Percentiles rank a stretch among this genome's conserved stretches.
Conservation (phyloP, 1,140 invertebrate genomes). For the Scylla paramamosain region DNA sequence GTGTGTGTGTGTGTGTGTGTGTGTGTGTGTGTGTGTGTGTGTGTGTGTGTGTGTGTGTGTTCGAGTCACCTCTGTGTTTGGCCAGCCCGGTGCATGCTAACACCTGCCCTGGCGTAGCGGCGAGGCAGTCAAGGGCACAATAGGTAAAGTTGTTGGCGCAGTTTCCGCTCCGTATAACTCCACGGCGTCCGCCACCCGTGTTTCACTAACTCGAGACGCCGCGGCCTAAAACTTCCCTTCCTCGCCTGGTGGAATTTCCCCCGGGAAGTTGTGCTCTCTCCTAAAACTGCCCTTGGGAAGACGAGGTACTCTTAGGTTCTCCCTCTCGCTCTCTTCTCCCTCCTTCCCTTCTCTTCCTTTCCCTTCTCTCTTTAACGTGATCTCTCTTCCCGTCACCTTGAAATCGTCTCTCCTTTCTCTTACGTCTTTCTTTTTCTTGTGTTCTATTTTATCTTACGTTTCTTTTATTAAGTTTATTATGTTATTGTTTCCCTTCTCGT, state of each 20-base stretch:
- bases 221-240: not conserved
- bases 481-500: no score
- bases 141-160: not conserved
- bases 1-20: no score
- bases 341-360: not conserved
- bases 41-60: no score
- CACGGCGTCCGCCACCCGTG: not conserved
- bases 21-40: no score
- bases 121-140: not conserved
- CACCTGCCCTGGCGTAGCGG: not conserved
- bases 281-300: slow-evolving; percentile 7
- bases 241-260: not conserved
- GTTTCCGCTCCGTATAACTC: not conserved
- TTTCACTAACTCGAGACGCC: slow-evolving; percentile 15
- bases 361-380: not conserved
- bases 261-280: not conserved
- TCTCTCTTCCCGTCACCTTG: no score
- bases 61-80: not conserved
- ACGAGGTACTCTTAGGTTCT: not conserved
- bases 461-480: no score
- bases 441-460: no score
- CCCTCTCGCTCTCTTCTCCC: not conserved
- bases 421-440: not conserved
- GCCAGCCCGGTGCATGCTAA: not conserved
- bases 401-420: no score